These are phyloP conservation scores for Echeneis naucrates DNA, from an alignment of 2,797 vertebrate genomes.

Conservation along the genomic window DNA sequence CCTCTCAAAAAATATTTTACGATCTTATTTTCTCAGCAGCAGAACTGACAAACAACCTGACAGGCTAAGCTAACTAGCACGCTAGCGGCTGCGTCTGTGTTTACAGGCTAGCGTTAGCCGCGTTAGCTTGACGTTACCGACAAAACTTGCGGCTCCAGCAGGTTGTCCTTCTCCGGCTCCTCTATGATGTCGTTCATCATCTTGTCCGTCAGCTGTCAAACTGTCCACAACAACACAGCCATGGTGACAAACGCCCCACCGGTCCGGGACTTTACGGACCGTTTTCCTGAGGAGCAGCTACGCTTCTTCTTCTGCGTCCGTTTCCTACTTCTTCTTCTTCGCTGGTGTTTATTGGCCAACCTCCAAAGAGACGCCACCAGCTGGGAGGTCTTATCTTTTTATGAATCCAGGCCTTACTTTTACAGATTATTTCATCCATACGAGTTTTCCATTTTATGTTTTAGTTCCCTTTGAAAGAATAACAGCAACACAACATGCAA, in stretches of 20 bases:
- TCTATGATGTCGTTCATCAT: conserved; percentile 86
- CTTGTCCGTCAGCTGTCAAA: conserved; percentile 69
- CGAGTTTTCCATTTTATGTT: no score
- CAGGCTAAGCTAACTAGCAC: conserved; percentile 30
- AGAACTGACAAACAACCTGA: conserved; percentile 19
- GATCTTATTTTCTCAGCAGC: no score
- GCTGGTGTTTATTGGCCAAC: background rate
- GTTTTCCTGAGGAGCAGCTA: conserved; percentile 11
- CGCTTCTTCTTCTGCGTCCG: background rate
- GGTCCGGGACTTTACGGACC: conserved; percentile 8
- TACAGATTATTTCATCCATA: no score
- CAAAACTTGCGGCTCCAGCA: conserved; percentile 65
- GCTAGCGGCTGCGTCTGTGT: conserved; percentile 39
- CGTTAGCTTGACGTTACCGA: conserved; percentile 67
- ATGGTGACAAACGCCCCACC: conserved; percentile 46
- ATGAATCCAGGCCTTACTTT: no score
- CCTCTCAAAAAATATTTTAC: rapidly evolving
- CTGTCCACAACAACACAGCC: conserved; percentile 39
- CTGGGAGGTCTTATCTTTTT: background rate
- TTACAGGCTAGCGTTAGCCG: conserved; percentile 33
- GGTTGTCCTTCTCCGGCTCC: conserved; percentile 79
- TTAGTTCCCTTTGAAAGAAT: no score
- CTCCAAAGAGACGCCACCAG: background rate
- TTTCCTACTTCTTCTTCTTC: background rate
- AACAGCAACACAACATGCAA: no score